Evolutionary conservation across 1,140 invertebrate species (phyloP).

Genomic region (Saccostrea echinata): DNA sequence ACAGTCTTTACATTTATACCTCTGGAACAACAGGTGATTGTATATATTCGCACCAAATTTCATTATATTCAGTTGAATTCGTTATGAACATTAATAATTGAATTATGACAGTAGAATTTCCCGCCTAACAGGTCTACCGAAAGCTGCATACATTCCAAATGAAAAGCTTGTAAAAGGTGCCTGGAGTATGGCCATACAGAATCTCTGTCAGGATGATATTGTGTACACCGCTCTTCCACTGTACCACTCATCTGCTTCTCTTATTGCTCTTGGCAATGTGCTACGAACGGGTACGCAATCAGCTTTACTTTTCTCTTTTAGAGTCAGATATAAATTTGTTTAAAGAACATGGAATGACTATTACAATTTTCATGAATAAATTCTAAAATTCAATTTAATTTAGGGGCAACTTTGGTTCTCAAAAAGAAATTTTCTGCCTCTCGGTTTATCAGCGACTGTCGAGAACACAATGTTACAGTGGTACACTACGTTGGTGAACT

Average conservation of each 20-base stretch:
- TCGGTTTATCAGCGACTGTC: conserved; percentile 63
- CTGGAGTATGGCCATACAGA: conserved; percentile 6
- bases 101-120: neutral
- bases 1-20: conserved; percentile 38
- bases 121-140: conserved; percentile 44
- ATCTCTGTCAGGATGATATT: conserved; percentile 54
- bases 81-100: neutral
- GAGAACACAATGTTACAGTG: conserved; percentile 63
- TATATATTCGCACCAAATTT: neutral
- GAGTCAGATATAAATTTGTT: no score
- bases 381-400: no score
- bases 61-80: neutral
- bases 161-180: conserved; percentile 38
- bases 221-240: conserved; percentile 65
- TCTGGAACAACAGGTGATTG: conserved; percentile 50
- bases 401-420: conserved; percentile 64
- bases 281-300: conserved; percentile 56
- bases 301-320: no score
- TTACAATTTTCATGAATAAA: no score
- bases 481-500: conserved; percentile 69
- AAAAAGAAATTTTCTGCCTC: conserved; percentile 64
- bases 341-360: no score
- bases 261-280: conserved; percentile 57
- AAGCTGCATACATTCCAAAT: conserved; percentile 47
- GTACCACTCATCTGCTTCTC: conserved; percentile 62